Conservation (phyloP, 2,888 invertebrate species). For the Venusia cambrica region DNA sequence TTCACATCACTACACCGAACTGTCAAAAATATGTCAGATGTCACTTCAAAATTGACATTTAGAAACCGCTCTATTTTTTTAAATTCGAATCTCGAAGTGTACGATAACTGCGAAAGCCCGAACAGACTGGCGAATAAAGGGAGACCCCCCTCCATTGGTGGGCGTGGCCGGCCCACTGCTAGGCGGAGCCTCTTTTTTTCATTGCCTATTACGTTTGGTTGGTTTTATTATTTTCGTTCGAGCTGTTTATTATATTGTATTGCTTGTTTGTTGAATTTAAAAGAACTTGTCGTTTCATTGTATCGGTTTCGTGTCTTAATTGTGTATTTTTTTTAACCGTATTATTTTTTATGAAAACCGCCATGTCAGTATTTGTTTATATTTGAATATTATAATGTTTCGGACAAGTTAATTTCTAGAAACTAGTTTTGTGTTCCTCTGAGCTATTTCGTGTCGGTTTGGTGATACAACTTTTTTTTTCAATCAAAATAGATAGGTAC, state of each 20-base stretch:
- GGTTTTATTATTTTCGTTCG: conserved; percentile 57
- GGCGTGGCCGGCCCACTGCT: conserved; percentile 54
- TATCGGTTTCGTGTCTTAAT: conserved; percentile 50
- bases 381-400: conserved; percentile 4
- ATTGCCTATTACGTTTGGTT: conserved; percentile 49
- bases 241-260: conserved; percentile 70
- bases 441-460: too few species aligned
- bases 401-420: too few species aligned
- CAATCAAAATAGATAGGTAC: too few species aligned
- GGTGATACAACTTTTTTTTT: too few species aligned
- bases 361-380: neutral
- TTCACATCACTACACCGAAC: conserved; percentile 6
- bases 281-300: conserved; percentile 51
- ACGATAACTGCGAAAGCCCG: conserved; percentile 63
- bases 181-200: conserved; percentile 59
- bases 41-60: neutral
- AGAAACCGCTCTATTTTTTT: conserved; percentile 25
- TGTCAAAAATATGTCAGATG: conserved; percentile 11
- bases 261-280: conserved; percentile 64
- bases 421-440: too few species aligned
- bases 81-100: conserved; percentile 43
- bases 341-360: conserved; percentile 5
- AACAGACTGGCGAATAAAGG: conserved; percentile 63
- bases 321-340: conserved; percentile 29
- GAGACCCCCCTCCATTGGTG: conserved; percentile 41